Conservation (phyloP, 2,797 vertebrate species). For the Bradypodion pumilum region DNA sequence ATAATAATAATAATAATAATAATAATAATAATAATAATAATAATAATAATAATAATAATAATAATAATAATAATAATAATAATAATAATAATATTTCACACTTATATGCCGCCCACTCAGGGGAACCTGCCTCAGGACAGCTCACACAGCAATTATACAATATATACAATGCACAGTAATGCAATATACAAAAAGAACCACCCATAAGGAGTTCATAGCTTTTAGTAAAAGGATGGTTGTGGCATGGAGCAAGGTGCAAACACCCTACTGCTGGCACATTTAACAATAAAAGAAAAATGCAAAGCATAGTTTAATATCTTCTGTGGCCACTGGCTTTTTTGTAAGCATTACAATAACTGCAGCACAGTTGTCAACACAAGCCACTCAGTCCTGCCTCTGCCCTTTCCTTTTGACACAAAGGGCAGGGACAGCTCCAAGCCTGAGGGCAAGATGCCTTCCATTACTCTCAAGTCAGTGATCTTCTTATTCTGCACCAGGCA, state of each 20-base stretch:
- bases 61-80: too few relatives aligned
- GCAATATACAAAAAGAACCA: too few relatives aligned
- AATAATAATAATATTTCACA: too few relatives aligned
- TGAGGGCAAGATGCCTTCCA: neutral
- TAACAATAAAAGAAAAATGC: neutral
- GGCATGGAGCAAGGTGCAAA: neutral
- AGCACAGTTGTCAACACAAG: neutral
- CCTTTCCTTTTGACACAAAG: neutral
- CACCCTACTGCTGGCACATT: neutral
- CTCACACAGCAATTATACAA: too few relatives aligned
- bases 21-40: too few relatives aligned
- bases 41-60: too few relatives aligned
- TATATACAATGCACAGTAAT: too few relatives aligned
- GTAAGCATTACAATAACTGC: neutral
- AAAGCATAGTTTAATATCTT: neutral
- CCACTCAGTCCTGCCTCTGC: neutral
- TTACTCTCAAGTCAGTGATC: neutral
- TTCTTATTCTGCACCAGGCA: neutral
- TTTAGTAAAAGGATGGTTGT: neutral
- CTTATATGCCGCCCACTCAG: too few relatives aligned
- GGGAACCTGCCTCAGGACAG: too few relatives aligned
- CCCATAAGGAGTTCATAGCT: neutral
- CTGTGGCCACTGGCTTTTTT: neutral
- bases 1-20: too few relatives aligned
- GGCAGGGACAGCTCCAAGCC: too few relatives aligned